These are phyloP conservation scores for Tinea pellionella DNA, from an alignment of 2,888 invertebrate species.

Conservation along the genomic window DNA sequence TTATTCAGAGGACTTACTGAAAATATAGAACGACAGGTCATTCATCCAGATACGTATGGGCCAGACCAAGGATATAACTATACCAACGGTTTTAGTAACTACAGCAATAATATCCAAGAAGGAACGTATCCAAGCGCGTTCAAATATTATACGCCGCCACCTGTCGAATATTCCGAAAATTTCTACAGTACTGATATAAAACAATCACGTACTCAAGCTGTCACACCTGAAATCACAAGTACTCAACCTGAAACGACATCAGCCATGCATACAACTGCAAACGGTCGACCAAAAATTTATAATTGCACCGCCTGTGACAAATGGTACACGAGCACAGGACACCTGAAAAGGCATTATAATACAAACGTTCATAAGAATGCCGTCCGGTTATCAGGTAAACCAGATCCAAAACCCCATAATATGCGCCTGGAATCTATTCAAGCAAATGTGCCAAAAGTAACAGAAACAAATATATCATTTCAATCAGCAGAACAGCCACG, in stretches of 20 bases:
- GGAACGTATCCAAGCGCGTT: not conserved
- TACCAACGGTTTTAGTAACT: too few species aligned
- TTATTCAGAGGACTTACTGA: too few species aligned
- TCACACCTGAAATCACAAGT: slow-evolving; percentile 69
- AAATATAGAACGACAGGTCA: too few species aligned
- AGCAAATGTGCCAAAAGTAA: too few species aligned
- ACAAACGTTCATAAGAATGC: slow-evolving; percentile 93
- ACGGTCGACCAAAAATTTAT: slow-evolving; percentile 88
- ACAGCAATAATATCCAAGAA: too few species aligned
- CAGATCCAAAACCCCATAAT: slow-evolving; percentile 79
- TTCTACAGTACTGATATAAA: too few species aligned
- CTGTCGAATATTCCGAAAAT: not conserved
- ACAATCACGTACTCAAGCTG: too few species aligned
- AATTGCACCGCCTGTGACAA: slow-evolving; percentile 94
- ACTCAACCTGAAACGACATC: slow-evolving; percentile 71
- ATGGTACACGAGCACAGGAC: slow-evolving; percentile 96
- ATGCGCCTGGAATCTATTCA: too few species aligned
- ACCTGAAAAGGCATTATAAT: slow-evolving; percentile 90
- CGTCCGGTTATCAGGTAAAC: slow-evolving; percentile 86
- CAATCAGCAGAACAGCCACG: too few species aligned
- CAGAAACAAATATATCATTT: too few species aligned
- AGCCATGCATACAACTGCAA: slow-evolving; percentile 52
- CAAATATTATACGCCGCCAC: not conserved
- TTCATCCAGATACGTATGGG: too few species aligned
- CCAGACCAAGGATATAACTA: too few species aligned